Evolutionary conservation across 1,140 invertebrate genomes (phyloP).

Genomic region (Diabrotica undecimpunctata): DNA sequence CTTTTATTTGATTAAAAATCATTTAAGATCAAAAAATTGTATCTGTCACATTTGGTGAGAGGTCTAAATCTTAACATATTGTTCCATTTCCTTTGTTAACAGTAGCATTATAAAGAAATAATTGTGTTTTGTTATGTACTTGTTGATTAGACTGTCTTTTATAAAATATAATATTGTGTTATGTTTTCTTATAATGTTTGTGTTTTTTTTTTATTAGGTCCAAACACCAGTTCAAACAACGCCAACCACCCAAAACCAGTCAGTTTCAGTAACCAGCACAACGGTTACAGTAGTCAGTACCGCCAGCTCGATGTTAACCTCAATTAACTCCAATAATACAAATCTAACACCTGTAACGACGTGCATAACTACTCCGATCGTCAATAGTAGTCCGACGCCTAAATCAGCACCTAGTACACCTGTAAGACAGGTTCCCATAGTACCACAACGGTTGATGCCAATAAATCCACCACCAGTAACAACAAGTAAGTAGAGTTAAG

Average conservation of each 20-base stretch:
- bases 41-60: too few relatives aligned
- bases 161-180: too few relatives aligned
- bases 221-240: constrained; percentile 18
- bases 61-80: too few relatives aligned
- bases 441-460: constrained; percentile 44
- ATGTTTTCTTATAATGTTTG: too few relatives aligned
- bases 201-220: background rate
- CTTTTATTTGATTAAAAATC: too few relatives aligned
- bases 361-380: constrained; percentile 11
- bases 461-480: constrained; percentile 24
- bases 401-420: constrained; percentile 39
- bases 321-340: background rate
- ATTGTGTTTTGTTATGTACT: too few relatives aligned
- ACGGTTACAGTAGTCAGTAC: constrained; percentile 20
- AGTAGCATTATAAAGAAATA: too few relatives aligned
- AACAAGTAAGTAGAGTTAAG: constrained; percentile 19
- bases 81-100: too few relatives aligned
- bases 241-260: constrained; percentile 18
- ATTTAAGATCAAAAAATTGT: too few relatives aligned
- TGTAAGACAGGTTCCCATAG: constrained; percentile 35
- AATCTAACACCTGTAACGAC: constrained; percentile 34
- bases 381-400: constrained; percentile 30
- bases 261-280: constrained; percentile 23
- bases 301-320: constrained; percentile 16
- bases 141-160: too few relatives aligned